phyloP scores from a whole-genome alignment of 1,140 invertebrate genomes.

The Pseudoatta argentina region DNA sequence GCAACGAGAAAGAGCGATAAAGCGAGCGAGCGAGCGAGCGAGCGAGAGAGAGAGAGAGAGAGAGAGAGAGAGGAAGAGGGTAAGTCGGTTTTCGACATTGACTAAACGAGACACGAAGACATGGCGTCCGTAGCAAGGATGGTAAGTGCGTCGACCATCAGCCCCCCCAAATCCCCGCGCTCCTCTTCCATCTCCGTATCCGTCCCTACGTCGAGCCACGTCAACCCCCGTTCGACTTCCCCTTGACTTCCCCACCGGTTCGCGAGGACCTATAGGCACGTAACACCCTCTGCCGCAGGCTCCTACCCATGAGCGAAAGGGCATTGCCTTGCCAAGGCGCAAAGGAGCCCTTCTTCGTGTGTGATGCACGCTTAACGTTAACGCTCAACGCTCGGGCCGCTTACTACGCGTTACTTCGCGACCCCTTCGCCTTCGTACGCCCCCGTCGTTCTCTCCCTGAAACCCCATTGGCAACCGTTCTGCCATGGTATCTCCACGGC shows the following conservation, averaged over 20 bases:
- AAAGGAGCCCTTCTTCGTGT: constrained; percentile 76
- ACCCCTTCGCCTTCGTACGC: constrained; percentile 68
- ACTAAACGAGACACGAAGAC: constrained; percentile 82
- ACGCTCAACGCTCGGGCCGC: constrained; percentile 62
- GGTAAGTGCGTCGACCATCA: constrained; percentile 74
- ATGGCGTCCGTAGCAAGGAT: constrained; percentile 78
- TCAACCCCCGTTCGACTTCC: constrained; percentile 73
- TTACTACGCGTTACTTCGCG: constrained; percentile 69
- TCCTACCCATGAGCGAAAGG: constrained; percentile 72
- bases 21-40: constrained; percentile 10
- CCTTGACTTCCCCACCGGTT: constrained; percentile 69
- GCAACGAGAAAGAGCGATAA: constrained; percentile 20
- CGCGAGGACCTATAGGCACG: constrained; percentile 71
- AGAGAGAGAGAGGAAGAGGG: constrained; percentile 49
- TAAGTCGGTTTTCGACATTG: constrained; percentile 81
- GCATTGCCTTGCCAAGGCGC: constrained; percentile 69
- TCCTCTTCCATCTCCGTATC: constrained; percentile 44
- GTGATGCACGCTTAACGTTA: constrained; percentile 74
- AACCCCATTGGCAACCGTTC: constrained; percentile 81
- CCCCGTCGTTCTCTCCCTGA: constrained; percentile 72
- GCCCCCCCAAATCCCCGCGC: constrained; percentile 18
- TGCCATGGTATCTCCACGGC: constrained; percentile 77
- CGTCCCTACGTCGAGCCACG: constrained; percentile 60
- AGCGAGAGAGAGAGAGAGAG: constrained; percentile 11
- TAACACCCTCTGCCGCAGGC: constrained; percentile 73